These are phyloP conservation scores for fruit fly (Drosophila melanogaster) DNA, from an alignment of 1,140 invertebrate genomes.

Conservation along the genomic window DNA sequence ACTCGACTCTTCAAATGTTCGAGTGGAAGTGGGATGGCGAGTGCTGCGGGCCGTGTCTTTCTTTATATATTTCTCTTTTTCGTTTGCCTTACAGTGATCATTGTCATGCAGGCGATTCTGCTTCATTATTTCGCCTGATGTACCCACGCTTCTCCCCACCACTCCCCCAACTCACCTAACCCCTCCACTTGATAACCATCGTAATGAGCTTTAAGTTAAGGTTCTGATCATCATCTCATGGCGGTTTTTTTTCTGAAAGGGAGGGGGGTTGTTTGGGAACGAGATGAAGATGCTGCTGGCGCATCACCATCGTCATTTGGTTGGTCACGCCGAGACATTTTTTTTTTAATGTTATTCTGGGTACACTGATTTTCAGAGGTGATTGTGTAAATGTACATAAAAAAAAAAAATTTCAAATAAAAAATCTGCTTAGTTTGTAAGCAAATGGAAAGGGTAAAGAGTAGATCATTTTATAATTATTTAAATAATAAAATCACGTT, in stretches of 20 bases:
- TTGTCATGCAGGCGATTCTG: slow-evolving; percentile 77
- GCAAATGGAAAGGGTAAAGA: too few species aligned
- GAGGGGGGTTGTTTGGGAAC: slow-evolving; percentile 27
- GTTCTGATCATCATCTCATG: slow-evolving; percentile 70
- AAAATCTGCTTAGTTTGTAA: too few species aligned
- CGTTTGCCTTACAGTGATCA: slow-evolving; percentile 52
- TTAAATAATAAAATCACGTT: not conserved
- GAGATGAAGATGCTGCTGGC: slow-evolving; percentile 71
- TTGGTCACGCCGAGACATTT: slow-evolving; percentile 71
- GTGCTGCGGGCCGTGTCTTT: slow-evolving; percentile 41
- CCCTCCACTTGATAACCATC: slow-evolving; percentile 49
- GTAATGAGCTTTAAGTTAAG: slow-evolving; percentile 68
- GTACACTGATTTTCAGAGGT: slow-evolving; percentile 6
- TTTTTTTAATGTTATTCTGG: slow-evolving; percentile 16
- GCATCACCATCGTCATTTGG: slow-evolving; percentile 65
- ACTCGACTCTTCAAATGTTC: slow-evolving; percentile 9
- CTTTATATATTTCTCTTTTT: slow-evolving; percentile 10
- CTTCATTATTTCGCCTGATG: slow-evolving; percentile 69
- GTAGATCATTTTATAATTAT: too few species aligned
- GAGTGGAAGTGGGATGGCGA: slow-evolving; percentile 52
- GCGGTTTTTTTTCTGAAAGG: slow-evolving; percentile 33
- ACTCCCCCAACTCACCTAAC: not conserved
- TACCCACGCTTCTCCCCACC: slow-evolving; percentile 57
- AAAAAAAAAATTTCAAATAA: too few species aligned
- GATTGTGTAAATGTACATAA: not conserved